phyloP scores from a whole-genome alignment of 53 echinoderm and acorn worm genomes.

The Henricia sp. region DNA sequence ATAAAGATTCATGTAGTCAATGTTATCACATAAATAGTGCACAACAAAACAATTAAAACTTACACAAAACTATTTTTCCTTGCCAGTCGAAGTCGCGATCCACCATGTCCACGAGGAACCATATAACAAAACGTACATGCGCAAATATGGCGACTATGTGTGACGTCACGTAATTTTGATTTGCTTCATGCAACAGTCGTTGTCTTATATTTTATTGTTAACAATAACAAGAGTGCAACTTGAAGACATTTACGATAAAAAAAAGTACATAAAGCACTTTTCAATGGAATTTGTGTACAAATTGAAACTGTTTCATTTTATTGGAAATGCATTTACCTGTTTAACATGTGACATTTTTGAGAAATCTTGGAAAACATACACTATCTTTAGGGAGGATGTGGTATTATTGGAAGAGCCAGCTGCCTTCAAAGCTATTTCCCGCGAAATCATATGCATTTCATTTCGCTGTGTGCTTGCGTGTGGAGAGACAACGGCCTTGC shows the following conservation, averaged over 20 bases:
- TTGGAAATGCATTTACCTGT: too few relatives aligned
- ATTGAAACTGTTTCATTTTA: too few relatives aligned
- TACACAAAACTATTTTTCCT: background rate
- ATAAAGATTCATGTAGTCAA: background rate
- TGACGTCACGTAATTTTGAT: slow-evolving; percentile 59
- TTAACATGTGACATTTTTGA: background rate
- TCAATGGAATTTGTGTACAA: too few relatives aligned
- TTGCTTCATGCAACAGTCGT: slow-evolving; percentile 46
- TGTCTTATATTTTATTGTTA: slow-evolving; percentile 8
- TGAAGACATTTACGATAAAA: background rate
- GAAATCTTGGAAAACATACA: background rate
- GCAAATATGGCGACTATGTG: slow-evolving; percentile 45
- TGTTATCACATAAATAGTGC: background rate
- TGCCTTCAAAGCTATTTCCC: slow-evolving; percentile 68
- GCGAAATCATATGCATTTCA: slow-evolving; percentile 43
- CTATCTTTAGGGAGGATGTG: background rate
- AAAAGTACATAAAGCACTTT: too few relatives aligned
- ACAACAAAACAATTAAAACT: background rate
- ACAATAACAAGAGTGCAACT: background rate
- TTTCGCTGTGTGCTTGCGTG: background rate
- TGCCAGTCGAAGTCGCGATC: background rate
- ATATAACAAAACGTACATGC: slow-evolving; percentile 38
- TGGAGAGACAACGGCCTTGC: background rate
- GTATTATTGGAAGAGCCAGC: slow-evolving; percentile 28
- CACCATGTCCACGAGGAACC: slow-evolving; percentile 40